phyloP scores from a whole-genome alignment of 2,888 invertebrate species.

The Cryptus viduatorius region DNA sequence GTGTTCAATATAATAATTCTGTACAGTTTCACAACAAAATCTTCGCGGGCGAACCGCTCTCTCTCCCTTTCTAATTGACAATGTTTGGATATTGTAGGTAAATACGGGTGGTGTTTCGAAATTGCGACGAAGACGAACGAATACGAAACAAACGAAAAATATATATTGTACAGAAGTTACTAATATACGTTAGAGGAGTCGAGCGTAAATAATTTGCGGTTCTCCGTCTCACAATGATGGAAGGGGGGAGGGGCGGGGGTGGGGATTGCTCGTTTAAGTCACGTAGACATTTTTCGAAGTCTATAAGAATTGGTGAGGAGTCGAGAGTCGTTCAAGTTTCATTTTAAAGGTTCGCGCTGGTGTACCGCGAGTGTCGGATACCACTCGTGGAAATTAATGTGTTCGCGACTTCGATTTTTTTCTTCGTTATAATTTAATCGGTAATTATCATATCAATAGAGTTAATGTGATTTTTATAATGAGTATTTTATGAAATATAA shows the following conservation, averaged over 20 bases:
- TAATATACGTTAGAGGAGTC: conserved; percentile 6
- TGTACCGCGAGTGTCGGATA: not conserved
- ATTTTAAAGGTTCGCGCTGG: conserved; percentile 53
- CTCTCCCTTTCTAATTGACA: conserved; percentile 10
- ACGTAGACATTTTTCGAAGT: conserved; percentile 59
- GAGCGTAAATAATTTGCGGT: conserved; percentile 27
- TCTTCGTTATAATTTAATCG: conserved; percentile 15
- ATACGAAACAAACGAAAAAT: not conserved
- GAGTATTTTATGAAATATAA: not conserved
- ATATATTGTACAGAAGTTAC: not conserved
- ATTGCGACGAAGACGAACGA: not conserved
- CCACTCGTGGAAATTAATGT: conserved; percentile 20
- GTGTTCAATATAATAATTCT: not conserved
- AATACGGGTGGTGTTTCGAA: not conserved
- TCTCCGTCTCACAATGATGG: not conserved
- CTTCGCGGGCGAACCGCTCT: not conserved
- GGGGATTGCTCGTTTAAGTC: conserved; percentile 30
- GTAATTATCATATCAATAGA: conserved; percentile 39
- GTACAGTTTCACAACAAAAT: not conserved
- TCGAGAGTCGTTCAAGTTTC: conserved; percentile 48
- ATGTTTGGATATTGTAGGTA: not conserved
- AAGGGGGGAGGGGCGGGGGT: conserved; percentile 15
- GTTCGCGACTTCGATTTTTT: conserved; percentile 18
- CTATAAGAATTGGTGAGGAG: conserved; percentile 63
- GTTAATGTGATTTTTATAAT: not conserved